Percentiles rank a stretch among this genome's conserved stretches.
Evolutionary conservation across 64 coral and sea anemone genomes (phyloP).

Genomic region (Actinia equina): DNA sequence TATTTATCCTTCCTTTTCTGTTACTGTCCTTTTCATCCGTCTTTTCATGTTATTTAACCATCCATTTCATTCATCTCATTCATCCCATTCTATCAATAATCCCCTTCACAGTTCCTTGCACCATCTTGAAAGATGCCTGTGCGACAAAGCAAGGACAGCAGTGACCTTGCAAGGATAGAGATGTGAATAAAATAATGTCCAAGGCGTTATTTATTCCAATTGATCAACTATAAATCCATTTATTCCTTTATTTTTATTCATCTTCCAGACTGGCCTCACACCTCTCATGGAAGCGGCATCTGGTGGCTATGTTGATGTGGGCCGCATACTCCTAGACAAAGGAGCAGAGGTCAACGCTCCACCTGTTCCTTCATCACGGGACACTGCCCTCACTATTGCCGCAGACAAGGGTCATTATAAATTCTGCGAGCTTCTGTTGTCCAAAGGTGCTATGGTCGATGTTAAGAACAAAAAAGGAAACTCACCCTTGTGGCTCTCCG

Average conservation of each 20-base stretch:
- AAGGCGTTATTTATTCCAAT: too few relatives aligned
- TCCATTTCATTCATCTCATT: too few relatives aligned
- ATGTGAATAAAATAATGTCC: too few relatives aligned
- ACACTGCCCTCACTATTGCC: slow-evolving; percentile 95
- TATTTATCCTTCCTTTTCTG: too few relatives aligned
- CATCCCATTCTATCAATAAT: too few relatives aligned
- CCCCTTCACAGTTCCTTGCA: too few relatives aligned
- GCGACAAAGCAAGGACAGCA: too few relatives aligned
- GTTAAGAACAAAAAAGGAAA: slow-evolving; percentile 98
- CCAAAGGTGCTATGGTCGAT: slow-evolving; percentile 85
- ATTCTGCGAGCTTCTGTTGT: slow-evolving; percentile 91
- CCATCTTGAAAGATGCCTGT: too few relatives aligned
- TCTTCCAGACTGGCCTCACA: slow-evolving; percentile 87
- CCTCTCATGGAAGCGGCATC: slow-evolving; percentile 97
- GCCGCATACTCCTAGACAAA: slow-evolving; percentile 89
- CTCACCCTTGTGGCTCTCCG: slow-evolving; percentile 90
- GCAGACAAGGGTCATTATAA: slow-evolving; percentile 99
- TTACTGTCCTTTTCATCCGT: too few relatives aligned
- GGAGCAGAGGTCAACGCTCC: slow-evolving; percentile 95
- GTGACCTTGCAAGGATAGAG: too few relatives aligned
- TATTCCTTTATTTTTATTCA: background rate
- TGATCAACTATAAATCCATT: background rate
- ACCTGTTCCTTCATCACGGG: slow-evolving; percentile 93
- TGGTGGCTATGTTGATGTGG: slow-evolving; percentile 94
- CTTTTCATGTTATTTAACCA: too few relatives aligned